Evolutionary conservation across 2,888 invertebrate species (phyloP).

Genomic region (Pollenia amentaria): DNA sequence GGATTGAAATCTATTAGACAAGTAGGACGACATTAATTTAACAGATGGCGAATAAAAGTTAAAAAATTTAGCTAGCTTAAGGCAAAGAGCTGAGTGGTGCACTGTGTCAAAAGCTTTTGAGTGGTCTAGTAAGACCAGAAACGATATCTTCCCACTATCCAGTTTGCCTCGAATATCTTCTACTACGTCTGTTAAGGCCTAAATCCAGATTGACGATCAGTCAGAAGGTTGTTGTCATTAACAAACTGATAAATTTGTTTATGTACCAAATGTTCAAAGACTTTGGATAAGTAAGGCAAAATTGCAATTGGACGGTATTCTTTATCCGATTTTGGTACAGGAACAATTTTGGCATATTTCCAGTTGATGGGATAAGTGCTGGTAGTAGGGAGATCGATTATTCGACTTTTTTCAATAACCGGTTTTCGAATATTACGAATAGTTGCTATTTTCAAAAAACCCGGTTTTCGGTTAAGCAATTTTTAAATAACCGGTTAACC

Average conservation of each 20-base stretch:
- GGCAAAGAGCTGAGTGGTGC: not conserved
- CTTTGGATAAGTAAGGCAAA: conserved; percentile 9
- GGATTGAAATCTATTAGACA: not conserved
- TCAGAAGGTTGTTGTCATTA: not conserved
- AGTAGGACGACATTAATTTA: not conserved
- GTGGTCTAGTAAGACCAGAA: conserved; percentile 9
- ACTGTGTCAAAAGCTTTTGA: not conserved
- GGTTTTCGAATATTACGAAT: no score
- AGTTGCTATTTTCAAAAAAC: no score
- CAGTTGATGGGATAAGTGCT: not conserved
- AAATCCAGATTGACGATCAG: not conserved
- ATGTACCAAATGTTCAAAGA: conserved; percentile 1
- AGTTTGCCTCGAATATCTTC: conserved; percentile 2
- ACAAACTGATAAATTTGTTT: not conserved
- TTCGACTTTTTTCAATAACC: no score
- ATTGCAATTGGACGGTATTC: conserved; percentile 3
- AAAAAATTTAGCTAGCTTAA: not conserved
- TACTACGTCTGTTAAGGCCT: not conserved
- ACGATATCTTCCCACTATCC: not conserved
- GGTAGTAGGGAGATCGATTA: no score
- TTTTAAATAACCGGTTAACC: no score
- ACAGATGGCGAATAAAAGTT: not conserved
- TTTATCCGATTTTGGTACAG: not conserved
- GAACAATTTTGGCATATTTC: conserved; percentile 10
- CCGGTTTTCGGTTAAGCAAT: no score